Conservation (phyloP, 2,888 invertebrate species). For the Pristionchus exspectatus region DNA sequence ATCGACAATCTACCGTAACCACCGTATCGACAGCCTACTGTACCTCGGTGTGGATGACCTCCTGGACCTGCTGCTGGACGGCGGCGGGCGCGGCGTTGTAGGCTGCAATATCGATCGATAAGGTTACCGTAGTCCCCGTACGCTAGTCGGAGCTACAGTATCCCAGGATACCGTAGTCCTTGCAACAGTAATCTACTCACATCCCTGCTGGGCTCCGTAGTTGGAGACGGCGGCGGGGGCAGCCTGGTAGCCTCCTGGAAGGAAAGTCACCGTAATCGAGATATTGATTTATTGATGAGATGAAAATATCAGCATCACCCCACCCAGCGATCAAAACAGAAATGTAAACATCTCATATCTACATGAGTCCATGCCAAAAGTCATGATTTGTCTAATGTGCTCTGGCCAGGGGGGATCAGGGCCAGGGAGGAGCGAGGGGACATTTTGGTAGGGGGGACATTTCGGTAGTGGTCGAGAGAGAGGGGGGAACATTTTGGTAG, state of each 20-base stretch:
- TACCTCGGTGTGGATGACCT: constrained; percentile 11
- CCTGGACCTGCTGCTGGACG: constrained; percentile 21
- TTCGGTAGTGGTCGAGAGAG: no score
- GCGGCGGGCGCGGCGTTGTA: constrained; percentile 16
- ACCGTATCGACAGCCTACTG: no score
- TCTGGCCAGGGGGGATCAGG: no score
- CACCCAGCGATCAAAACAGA: no score
- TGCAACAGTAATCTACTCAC: background rate
- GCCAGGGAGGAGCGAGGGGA: no score
- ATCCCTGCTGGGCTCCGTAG: constrained; percentile 25
- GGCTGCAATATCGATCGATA: background rate
- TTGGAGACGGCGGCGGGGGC: constrained; percentile 27
- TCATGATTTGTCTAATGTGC: no score
- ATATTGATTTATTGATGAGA: background rate
- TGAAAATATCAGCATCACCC: no score
- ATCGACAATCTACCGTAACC: background rate
- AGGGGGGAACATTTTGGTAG: no score
- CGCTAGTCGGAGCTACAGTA: background rate
- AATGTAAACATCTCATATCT: no score
- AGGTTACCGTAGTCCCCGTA: background rate
- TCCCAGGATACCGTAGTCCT: background rate
- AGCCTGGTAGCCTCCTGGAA: constrained; percentile 23
- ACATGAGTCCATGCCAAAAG: no score
- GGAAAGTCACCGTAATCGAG: background rate
- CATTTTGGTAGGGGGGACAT: no score